Base-by-base conservation (phyloP, 2,888 invertebrate genomes). In the Melieria omissa region DNA sequence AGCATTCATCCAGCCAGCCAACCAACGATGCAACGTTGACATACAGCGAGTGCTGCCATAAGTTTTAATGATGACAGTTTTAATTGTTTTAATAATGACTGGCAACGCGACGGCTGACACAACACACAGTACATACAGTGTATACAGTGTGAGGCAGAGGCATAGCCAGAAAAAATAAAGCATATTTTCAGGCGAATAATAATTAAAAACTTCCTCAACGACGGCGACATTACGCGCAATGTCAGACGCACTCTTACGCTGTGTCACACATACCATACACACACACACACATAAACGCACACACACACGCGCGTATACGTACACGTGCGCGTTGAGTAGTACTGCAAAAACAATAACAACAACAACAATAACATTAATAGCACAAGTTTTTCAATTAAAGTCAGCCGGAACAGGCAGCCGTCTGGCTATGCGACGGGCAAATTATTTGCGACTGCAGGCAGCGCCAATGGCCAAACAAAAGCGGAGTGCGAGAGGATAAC, bases 31-130 rank as follows among this genome's bases (percentile, higher is more conserved):
- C 29, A 29, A 29, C 29, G 29, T 29, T 29, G 29, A 29, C 29
- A 29, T 29, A 29, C 29, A 29, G 29, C 29, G 29, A 29, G 29
- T 29, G 44, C 61, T 60, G 52, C 60, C 67, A 67, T 67, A 67
- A 67, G 67, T 67, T 67, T 67, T 67, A 67, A 67, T 61, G 67
- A 67, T 67, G 67, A 67, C 67, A 67, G 52, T 67, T 67, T 67
- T 67, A 67, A 67, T 67, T 67, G 67, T 52, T 49, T 16, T 47
- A 42, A 60, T 67, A 61, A 67, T 67, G 67, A 67, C 4, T 57
- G 9, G 49, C 60, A 5, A 5, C n/a, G 29, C 52, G 67, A 54
- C 41, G 5, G 44, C 14, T 45, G 45, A 10, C 14, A 55, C 63
- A 49, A 10, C 29, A 52, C 52, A 64, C 64, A 65, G 16, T 52